Percentiles rank a stretch among this genome's conserved stretches.
phyloP scores from a whole-genome alignment of 1,140 invertebrate species.

The Araneus ventricosus region DNA sequence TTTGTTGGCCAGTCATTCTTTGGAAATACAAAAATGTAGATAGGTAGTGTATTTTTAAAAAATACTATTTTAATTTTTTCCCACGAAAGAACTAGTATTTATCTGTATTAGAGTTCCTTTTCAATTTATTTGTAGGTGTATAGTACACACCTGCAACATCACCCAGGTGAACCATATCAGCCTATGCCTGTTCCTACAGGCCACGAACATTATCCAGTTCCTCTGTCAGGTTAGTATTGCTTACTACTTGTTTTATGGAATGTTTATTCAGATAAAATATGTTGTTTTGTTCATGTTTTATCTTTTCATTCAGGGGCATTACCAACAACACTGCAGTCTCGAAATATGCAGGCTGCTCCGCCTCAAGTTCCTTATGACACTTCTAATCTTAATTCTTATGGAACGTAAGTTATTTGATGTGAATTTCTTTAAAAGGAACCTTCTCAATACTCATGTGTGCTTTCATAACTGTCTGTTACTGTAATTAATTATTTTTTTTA shows the following conservation, averaged over 20 bases:
- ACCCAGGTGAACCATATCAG: conserved; percentile 25
- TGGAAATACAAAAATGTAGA: too few relatives aligned
- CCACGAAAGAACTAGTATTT: too few relatives aligned
- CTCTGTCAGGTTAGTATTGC: not conserved
- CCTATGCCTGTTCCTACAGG: conserved; percentile 8
- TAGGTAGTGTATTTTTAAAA: too few relatives aligned
- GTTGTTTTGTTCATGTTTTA: not conserved
- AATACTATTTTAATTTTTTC: too few relatives aligned
- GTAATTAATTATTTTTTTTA: not conserved
- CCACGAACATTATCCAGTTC: conserved; percentile 20
- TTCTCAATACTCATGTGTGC: not conserved
- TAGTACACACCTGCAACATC: not conserved
- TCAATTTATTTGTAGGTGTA: not conserved
- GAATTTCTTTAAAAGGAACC: not conserved
- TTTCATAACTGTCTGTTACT: not conserved
- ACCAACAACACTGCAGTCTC: conserved; percentile 8
- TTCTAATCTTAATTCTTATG: conserved; percentile 32
- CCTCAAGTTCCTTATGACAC: conserved; percentile 31
- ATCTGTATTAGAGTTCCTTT: not conserved
- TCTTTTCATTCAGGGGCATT: not conserved
- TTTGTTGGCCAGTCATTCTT: too few relatives aligned
- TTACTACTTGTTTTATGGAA: not conserved
- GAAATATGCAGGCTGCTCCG: not conserved
- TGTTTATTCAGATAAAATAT: not conserved
- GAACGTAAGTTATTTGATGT: not conserved